These are phyloP conservation scores for Lepidurus arcticus DNA, from an alignment of 1,140 invertebrate genomes.

Conservation along the genomic window DNA sequence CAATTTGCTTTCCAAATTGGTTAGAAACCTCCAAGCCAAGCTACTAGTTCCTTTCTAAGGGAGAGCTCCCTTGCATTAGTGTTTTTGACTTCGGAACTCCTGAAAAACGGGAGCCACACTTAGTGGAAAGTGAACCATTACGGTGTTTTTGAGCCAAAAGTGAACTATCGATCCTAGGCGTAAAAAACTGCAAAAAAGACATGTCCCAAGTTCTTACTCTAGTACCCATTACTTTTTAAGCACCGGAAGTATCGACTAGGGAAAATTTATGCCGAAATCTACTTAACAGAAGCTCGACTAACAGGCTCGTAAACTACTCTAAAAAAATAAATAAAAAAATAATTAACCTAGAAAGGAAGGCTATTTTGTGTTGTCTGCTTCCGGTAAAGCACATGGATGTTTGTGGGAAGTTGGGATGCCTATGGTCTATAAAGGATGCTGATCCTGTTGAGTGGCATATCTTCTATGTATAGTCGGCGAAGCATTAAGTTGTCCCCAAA, in stretches of 20 bases:
- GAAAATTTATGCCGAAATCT: background rate
- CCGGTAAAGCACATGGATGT: background rate
- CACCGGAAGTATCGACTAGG: background rate
- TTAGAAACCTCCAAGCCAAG: too few species aligned
- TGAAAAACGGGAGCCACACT: too few species aligned
- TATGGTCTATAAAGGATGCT: background rate
- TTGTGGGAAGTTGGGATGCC: background rate
- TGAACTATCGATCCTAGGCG: too few species aligned
- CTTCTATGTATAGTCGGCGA: background rate
- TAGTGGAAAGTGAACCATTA: too few species aligned
- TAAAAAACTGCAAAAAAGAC: too few species aligned
- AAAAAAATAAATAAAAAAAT: background rate
- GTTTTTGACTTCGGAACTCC: too few species aligned
- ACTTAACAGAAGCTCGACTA: background rate
- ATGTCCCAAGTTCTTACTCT: too few species aligned
- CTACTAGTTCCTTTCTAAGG: too few species aligned
- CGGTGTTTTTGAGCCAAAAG: too few species aligned
- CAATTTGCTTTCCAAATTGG: too few species aligned
- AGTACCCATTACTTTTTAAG: background rate
- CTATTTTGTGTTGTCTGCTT: background rate
- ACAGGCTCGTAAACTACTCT: background rate
- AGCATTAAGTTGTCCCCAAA: slow-evolving; percentile 19
- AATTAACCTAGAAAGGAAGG: slow-evolving; percentile 1
- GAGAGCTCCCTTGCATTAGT: too few species aligned
- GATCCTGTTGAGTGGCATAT: background rate